phyloP scores from a whole-genome alignment of 2,888 invertebrate species.

The Oxycera nigricornis region DNA sequence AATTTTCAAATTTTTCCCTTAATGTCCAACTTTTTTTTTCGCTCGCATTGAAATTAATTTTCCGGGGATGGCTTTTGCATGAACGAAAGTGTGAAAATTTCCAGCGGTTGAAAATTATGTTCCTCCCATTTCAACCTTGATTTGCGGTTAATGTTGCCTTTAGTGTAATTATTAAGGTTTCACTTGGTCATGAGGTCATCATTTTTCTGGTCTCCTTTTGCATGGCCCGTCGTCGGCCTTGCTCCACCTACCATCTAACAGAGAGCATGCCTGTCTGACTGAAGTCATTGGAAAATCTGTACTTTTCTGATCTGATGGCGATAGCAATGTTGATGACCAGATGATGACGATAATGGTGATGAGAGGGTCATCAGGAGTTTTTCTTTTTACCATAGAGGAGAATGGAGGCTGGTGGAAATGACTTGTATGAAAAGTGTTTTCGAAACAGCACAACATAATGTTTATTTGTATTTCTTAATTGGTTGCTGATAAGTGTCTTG shows the following conservation, averaged over 20 bases:
- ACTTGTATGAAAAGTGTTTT: no score
- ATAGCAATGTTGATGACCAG: neutral
- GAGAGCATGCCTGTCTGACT: no score
- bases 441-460: no score
- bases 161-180: constrained; percentile 32
- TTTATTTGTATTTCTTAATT: no score
- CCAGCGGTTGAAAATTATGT: neutral
- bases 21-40: neutral
- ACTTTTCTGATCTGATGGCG: neutral
- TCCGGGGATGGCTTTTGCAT: constrained; percentile 9
- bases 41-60: constrained; percentile 15
- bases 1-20: neutral
- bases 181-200: constrained; percentile 27
- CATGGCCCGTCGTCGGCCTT: no score
- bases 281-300: neutral
- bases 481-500: no score
- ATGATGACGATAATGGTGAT: neutral
- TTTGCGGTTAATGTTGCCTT: constrained; percentile 26
- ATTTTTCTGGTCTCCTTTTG: no score
- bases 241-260: no score
- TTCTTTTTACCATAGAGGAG: no score
- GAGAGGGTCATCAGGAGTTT: no score
- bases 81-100: constrained; percentile 30
- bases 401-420: no score
- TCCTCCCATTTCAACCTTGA: neutral